A percentile compares a stretch with the other conserved stretches of the same genome.
Conservation (phyloP, 2,113 vertebrate genomes). For the Limanda limanda region DNA sequence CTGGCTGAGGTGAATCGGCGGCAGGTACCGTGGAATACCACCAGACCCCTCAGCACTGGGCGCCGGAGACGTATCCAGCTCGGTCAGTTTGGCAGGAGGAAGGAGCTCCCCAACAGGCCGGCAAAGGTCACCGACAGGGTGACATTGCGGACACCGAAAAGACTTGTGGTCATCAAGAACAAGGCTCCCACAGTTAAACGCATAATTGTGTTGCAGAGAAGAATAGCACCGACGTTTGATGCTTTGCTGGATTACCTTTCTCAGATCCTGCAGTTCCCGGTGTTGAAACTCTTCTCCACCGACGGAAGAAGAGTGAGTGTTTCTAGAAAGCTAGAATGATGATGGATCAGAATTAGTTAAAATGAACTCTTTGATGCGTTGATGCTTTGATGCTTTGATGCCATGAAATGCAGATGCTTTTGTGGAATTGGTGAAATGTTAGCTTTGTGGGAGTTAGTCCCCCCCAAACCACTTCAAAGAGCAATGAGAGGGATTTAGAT, state of each 20-base stretch:
- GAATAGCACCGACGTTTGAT: constrained; percentile 88
- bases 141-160: constrained; percentile 84
- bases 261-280: constrained; percentile 88
- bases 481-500: too few relatives aligned
- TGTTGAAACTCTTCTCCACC: constrained; percentile 88
- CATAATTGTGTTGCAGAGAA: constrained; percentile 84
- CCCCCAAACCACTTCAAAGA: too few relatives aligned
- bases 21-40: constrained; percentile 90
- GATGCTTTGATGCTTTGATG: too few relatives aligned
- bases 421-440: not conserved
- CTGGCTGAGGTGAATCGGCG: constrained; percentile 84
- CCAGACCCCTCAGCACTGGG: constrained; percentile 77
- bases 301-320: constrained; percentile 92
- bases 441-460: not conserved
- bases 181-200: constrained; percentile 83
- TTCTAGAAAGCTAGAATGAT: constrained; percentile 1
- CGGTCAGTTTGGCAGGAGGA: constrained; percentile 54
- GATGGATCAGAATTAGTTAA: not conserved
- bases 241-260: constrained; percentile 90
- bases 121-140: constrained; percentile 63
- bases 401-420: not conserved
- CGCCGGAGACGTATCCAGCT: constrained; percentile 47
- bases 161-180: constrained; percentile 89
- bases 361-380: not conserved
- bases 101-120: constrained; percentile 57